Base-by-base conservation (phyloP, 2,113 vertebrate species). In the Notiomystis cincta region DNA sequence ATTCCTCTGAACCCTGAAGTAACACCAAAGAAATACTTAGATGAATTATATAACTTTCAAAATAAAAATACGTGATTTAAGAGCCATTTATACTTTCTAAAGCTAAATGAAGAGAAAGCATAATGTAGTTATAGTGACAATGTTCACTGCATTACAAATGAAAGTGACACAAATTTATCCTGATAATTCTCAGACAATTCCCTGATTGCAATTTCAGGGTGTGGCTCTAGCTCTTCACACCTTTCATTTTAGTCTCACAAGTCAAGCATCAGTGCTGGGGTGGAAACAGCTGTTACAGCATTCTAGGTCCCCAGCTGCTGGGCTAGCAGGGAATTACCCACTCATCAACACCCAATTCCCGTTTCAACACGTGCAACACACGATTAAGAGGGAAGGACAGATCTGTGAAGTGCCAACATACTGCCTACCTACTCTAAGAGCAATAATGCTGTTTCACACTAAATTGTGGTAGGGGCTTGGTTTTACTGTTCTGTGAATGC, bases 381-480 rank as follows among this genome's bases (percentile, higher is more conserved):
- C 7, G 27, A 71, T 28, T 56, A 51, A 40, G 38, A 79, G 40
- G 24, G 11, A 62, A 81, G 33, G 44, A 20, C 0, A 42, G 62
- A 45, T 45, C 28, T 38, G 19, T n/a, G 31, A 71, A 72, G 37
- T 31, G 22, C 44, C 40, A 69, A 28, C 22, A 25, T n/a, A 11
- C 30, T 50, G 38, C 78, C 67, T 33, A 37, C 31, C 51, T 22
- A 16, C 45, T 7, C 9, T 6, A 78, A 78, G 71, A 79, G 40
- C 0, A 0, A 30, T 7, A 42, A n/a, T 1, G 0, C 20, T 50
- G 13, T n/a, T 79, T 69, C 33, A 40, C 27, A 33, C 9, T 31
- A 42, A 65, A 9, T 18, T 67, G 30, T 8, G 9, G 9, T 50
- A 17, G 15, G 25, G 33, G 8, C 1, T 9, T 3, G 24, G 5